A percentile compares a stretch with the other conserved stretches of the same genome.
Evolutionary conservation across 2,888 invertebrate species (phyloP).

Genomic region (Platypus cylindrus): DNA sequence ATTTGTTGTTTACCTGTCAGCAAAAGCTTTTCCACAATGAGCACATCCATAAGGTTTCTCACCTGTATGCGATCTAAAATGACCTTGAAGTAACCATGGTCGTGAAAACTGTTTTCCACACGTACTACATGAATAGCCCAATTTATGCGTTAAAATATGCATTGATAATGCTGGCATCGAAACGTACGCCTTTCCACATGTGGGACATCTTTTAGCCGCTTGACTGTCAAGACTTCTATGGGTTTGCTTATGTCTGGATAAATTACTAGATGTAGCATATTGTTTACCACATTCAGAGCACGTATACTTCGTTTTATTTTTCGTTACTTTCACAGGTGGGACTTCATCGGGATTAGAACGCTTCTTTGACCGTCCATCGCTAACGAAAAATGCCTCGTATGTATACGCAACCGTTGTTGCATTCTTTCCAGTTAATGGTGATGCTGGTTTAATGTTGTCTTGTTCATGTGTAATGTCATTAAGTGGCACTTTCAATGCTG

Average conservation of each 20-base stretch:
- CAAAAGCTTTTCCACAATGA: conserved; percentile 90
- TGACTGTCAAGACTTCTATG: conserved; percentile 86
- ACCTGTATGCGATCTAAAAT: conserved; percentile 80
- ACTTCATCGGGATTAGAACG: conserved; percentile 22
- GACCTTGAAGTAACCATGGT: conserved; percentile 88
- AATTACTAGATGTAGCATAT: conserved; percentile 80
- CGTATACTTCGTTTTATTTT: conserved; percentile 45
- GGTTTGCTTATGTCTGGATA: conserved; percentile 83
- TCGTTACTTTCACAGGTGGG: conserved; percentile 19
- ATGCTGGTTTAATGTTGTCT: conserved; percentile 15
- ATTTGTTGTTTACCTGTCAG: conserved; percentile 64
- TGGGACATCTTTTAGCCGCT: conserved; percentile 85
- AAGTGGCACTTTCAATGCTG: no score
- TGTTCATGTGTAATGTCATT: conserved; percentile 18
- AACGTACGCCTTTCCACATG: conserved; percentile 92
- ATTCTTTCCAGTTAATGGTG: conserved; percentile 19
- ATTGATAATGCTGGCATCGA: conserved; percentile 95
- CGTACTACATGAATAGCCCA: conserved; percentile 80
- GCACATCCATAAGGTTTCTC: conserved; percentile 90
- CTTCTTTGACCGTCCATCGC: conserved; percentile 72
- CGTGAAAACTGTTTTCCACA: conserved; percentile 92
- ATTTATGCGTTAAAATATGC: conserved; percentile 84
- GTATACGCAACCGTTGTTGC: conserved; percentile 76
- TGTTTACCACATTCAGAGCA: conserved; percentile 85
- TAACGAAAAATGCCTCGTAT: conserved; percentile 84